Base-by-base conservation (phyloP, 2,797 vertebrate genomes). In the Sebastes hubbsi region DNA sequence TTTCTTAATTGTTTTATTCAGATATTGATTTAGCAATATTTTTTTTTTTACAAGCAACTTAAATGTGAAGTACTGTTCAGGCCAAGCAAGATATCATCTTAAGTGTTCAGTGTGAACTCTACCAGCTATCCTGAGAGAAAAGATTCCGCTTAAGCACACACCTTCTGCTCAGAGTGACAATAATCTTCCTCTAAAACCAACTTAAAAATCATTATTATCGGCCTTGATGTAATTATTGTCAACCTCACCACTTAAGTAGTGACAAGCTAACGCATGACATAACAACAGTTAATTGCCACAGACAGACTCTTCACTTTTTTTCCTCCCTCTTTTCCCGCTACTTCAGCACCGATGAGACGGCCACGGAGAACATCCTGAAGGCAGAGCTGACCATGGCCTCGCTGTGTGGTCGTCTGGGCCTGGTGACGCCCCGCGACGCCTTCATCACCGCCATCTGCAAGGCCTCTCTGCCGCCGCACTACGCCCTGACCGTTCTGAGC, bases 401-500 rank as follows among this genome's bases (percentile, higher is more conserved):
- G 13, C 96, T 99, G 80, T 99, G 99, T 85, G 99, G 99, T 65
- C 97, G 96, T 30, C 91, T 99, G n/a, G 95, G 97, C 76, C 95
- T 99, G 86, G 97, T 99, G 81, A 99, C 99, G 2, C 98, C 99
- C 14, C 97, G 99, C 27, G 99, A 99, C 66, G 98, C 99, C 81
- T 99, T 99, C 92, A 99, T 99, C 88, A 99, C 98, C 1, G 99
- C 99, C 68, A 97, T 99, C 94, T 99, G 99, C 95, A 99, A 99
- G 94, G 98, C 98, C 16, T 99, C 98, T 8, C 95, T 99, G 82
- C 99, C 99, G 25, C 99, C 98, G 2, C 98, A 99, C 90, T 99
- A 99, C 12, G 95, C 99, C 60, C 97, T 99, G 68, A 99, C 98
- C 22, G 96, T 98, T n/a, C 89, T 99, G 85, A 97, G 96, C 85